Conservation (phyloP, 2,888 invertebrate species). For the Liopterus haemorrhoidalis region DNA sequence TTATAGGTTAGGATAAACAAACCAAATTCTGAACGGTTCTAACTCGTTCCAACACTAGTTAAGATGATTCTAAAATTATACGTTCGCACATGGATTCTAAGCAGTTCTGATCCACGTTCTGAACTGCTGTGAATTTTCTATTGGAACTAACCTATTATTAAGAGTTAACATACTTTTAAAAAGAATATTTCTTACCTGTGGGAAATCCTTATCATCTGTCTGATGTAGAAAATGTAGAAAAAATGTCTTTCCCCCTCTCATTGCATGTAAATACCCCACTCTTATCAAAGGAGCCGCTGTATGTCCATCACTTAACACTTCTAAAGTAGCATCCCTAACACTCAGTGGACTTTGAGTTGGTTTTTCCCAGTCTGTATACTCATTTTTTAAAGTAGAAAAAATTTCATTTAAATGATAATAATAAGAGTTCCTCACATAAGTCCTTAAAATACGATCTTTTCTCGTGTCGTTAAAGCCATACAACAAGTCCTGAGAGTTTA, state of each 20-base stretch:
- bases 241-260: slow-evolving; percentile 73
- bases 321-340: slow-evolving; percentile 77
- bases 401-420: slow-evolving; percentile 93
- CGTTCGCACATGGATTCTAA: too few relatives aligned
- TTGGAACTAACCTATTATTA: too few relatives aligned
- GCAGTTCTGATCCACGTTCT: too few relatives aligned
- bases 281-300: slow-evolving; percentile 80
- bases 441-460: slow-evolving; percentile 79
- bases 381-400: slow-evolving; percentile 85
- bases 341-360: slow-evolving; percentile 80
- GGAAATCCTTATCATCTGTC: slow-evolving; percentile 72
- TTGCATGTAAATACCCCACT: slow-evolving; percentile 72
- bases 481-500: slow-evolving; percentile 78
- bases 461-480: slow-evolving; percentile 87
- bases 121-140: too few relatives aligned
- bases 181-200: slow-evolving; percentile 56
- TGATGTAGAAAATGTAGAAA: slow-evolving; percentile 86
- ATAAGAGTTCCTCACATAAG: slow-evolving; percentile 90
- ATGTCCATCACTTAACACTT: slow-evolving; percentile 86
- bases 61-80: too few relatives aligned
- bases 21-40: too few relatives aligned
- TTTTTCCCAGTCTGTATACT: slow-evolving; percentile 94
- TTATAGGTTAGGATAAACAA: too few relatives aligned
- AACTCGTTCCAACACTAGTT: too few relatives aligned
- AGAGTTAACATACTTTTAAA: too few relatives aligned